Base-by-base conservation (phyloP, 2,888 invertebrate species). In the Spicauda simplicius region DNA sequence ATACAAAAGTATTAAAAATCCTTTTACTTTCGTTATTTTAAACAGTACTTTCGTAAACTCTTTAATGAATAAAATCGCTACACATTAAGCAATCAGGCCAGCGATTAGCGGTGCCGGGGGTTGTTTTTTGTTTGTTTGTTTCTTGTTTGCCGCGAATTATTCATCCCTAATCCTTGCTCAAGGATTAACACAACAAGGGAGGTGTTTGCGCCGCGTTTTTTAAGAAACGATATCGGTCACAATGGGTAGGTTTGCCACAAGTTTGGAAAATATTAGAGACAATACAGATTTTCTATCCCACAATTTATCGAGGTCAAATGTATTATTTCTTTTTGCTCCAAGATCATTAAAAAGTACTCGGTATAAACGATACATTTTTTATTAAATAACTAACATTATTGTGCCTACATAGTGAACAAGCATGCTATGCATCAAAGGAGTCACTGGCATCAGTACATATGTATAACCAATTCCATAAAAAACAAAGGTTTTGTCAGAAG, bases 131-230 rank as follows among this genome's bases (percentile, higher is more conserved):
- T 66, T 68, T 77, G 73, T 79, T 79, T 77, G 79, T 76, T 75
- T 77, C 73, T 76, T 77, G 76, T 78, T 78, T 75, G 77, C 69
- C 74, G 77, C 72, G 73, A 74, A 77, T 77, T 74, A 75, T 72
- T 75, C 76, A 73, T 74, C 73, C 74, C 72, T 73, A 73, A 74
- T 71, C 76, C 76, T 72, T 73, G 76, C 76, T 76, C 71, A 59
- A 69, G 74, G 77, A 76, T 78, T 74, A 77, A 70, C 73, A 71
- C 73, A 72, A 70, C 72, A 73, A 73, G 75, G 75, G 76, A 74
- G 72, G 74, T 74, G 75, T 73, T 74, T 74, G 73, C 73, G 72
- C 65, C 65, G 70, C 74, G 75, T 77, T 78, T 78, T 76, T 78
- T 74, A 74, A 75, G 72, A 76, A 75, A 72, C 74, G 76, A 77